phyloP scores from a whole-genome alignment of 2,113 vertebrate genomes.

The Dasyurus viverrinus region DNA sequence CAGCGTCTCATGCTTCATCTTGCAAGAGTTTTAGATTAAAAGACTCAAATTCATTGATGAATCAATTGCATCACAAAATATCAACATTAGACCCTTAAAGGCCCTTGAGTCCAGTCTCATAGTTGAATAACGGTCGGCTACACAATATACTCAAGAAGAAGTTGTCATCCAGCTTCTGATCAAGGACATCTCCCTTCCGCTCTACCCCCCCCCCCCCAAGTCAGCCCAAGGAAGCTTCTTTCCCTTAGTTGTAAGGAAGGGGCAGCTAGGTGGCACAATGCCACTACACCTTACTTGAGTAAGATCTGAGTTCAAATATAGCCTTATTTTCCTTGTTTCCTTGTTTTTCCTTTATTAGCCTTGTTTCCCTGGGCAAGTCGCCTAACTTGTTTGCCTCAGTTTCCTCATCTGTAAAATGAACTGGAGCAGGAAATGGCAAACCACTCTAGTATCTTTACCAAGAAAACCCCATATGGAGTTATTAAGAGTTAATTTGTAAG shows the following conservation, averaged over 20 bases:
- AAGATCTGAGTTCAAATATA: background rate
- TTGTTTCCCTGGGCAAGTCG: background rate
- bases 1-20: background rate
- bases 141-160: background rate
- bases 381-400: background rate
- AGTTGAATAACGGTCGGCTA: background rate
- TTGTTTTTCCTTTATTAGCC: no score
- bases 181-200: accelerated
- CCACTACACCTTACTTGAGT: background rate
- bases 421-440: background rate
- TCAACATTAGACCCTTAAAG: background rate
- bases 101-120: background rate
- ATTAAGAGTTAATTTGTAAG: background rate
- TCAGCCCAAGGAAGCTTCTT: background rate
- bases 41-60: background rate
- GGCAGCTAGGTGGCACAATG: no score
- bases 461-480: background rate
- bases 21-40: no score
- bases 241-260: no score
- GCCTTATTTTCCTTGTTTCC: no score
- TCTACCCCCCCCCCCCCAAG: background rate
- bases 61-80: background rate
- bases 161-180: background rate
- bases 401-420: background rate
- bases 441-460: background rate